Conservation (phyloP, 2,888 invertebrate species). For the Coenonympha arcania region DNA sequence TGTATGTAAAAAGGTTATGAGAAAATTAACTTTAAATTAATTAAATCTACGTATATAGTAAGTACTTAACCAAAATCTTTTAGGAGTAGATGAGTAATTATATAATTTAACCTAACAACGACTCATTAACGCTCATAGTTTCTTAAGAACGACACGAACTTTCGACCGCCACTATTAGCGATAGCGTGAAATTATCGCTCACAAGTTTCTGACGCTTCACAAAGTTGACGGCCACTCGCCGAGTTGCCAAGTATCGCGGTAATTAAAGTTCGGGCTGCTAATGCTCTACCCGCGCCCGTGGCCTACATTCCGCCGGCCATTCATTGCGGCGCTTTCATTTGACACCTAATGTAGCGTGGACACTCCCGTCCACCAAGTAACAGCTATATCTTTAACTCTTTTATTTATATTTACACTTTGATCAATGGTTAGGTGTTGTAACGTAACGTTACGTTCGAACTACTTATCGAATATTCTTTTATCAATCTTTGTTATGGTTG, state of each 20-base stretch:
- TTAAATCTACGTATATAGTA: too few relatives aligned
- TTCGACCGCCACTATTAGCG: not conserved
- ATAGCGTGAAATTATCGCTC: slow-evolving; percentile 12
- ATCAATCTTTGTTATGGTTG: too few relatives aligned
- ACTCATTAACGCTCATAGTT: too few relatives aligned
- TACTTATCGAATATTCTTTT: too few relatives aligned
- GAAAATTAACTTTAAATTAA: too few relatives aligned
- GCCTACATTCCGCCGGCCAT: slow-evolving; percentile 26
- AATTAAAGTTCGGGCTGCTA: slow-evolving; percentile 27
- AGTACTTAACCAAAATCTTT: too few relatives aligned
- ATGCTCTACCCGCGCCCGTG: slow-evolving; percentile 25
- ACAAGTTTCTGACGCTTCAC: slow-evolving; percentile 16
- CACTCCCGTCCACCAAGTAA: slow-evolving; percentile 22
- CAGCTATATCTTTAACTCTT: slow-evolving; percentile 19
- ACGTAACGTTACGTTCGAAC: too few relatives aligned
- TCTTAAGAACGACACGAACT: not conserved
- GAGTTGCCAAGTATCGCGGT: slow-evolving; percentile 25
- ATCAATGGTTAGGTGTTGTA: not conserved
- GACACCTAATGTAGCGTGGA: slow-evolving; percentile 33
- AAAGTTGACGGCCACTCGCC: slow-evolving; percentile 22
- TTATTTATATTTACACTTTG: not conserved
- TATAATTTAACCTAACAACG: too few relatives aligned
- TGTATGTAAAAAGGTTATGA: too few relatives aligned
- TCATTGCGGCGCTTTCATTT: slow-evolving; percentile 31
- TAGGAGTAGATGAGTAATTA: too few relatives aligned